These are phyloP conservation scores for Nymphicus hollandicus DNA, from an alignment of 2,113 vertebrate genomes.

Conservation along the genomic window DNA sequence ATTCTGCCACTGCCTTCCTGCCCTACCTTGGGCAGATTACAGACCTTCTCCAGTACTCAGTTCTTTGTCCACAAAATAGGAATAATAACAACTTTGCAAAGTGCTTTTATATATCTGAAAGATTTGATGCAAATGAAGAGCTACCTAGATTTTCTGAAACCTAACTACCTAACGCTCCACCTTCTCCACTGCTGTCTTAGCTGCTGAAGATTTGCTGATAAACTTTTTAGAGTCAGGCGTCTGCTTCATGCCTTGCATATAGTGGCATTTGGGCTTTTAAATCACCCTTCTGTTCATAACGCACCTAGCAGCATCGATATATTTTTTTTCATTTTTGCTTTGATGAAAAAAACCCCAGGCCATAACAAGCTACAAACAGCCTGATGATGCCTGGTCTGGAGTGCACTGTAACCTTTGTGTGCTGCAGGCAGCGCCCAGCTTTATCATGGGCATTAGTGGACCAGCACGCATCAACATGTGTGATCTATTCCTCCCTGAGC, in stretches of 20 bases:
- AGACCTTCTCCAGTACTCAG: neutral
- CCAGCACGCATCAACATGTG: neutral
- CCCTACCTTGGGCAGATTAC: neutral
- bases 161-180: neutral
- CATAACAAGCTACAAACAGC: neutral
- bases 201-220: neutral
- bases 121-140: neutral
- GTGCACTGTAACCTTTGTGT: neutral
- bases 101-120: neutral
- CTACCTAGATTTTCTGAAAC: neutral
- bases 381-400: neutral
- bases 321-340: neutral
- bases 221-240: neutral
- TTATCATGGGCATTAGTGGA: neutral
- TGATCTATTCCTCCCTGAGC: neutral
- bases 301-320: neutral
- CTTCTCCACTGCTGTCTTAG: neutral
- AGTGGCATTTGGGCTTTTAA: neutral
- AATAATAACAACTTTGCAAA: neutral
- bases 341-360: fast-evolving
- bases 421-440: neutral
- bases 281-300: neutral
- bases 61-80: neutral
- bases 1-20: neutral
- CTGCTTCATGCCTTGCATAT: neutral